phyloP scores from a whole-genome alignment of 2,113 vertebrate genomes.

The Coptodon rendalli region DNA sequence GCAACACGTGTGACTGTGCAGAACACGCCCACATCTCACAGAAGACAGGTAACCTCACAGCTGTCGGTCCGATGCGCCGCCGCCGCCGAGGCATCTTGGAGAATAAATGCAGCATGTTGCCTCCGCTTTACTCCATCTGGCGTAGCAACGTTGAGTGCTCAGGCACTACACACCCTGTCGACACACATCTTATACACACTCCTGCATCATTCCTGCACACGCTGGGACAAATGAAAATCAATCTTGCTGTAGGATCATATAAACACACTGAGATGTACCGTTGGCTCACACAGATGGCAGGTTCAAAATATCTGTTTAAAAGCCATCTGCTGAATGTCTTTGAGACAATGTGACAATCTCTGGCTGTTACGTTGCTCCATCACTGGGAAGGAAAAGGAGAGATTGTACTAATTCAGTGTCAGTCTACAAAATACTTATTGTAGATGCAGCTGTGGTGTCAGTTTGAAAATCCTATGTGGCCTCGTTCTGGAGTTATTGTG shows the following conservation, averaged over 20 bases:
- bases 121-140: background rate
- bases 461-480: background rate
- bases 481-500: accelerated
- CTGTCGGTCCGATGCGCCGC: background rate
- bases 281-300: background rate
- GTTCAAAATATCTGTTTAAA: background rate
- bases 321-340: background rate
- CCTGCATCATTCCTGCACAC: background rate
- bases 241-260: no score
- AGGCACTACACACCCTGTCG: background rate
- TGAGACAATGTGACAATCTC: background rate
- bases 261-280: background rate
- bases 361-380: background rate
- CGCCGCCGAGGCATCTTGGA: background rate
- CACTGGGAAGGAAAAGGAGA: background rate
- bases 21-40: background rate
- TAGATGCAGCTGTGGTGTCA: background rate
- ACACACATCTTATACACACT: background rate
- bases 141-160: background rate
- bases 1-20: background rate
- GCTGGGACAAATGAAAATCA: background rate
- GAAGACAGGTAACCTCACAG: background rate
- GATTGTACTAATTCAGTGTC: background rate
- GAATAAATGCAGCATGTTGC: background rate
- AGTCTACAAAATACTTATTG: background rate